Conservation (phyloP, 2,113 vertebrate genomes). For the Synodontis membranacea region DNA sequence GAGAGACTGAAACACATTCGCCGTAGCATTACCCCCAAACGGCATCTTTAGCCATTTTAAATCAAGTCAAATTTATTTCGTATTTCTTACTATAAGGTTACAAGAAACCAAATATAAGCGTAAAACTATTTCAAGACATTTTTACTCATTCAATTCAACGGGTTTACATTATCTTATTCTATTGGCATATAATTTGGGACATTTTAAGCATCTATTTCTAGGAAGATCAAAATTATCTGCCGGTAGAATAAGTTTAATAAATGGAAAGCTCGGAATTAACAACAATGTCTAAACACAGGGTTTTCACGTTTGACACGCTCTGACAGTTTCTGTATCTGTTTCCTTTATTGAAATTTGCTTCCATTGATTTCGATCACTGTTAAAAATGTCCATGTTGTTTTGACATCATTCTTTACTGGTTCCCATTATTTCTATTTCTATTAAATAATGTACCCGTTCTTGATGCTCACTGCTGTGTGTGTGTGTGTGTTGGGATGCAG, state of each 20-base stretch:
- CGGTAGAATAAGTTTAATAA: background rate
- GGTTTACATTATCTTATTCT: background rate
- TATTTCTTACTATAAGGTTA: background rate
- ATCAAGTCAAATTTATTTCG: too few species aligned
- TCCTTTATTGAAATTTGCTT: background rate
- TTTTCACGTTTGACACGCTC: too few species aligned
- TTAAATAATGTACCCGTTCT: background rate
- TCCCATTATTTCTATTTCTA: background rate
- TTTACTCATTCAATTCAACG: background rate
- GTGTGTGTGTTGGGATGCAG: slow-evolving; percentile 63
- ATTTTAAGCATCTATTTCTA: background rate
- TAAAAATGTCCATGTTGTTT: background rate
- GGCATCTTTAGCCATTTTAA: background rate
- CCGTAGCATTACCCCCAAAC: background rate
- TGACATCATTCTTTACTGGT: background rate
- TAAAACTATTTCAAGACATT: background rate
- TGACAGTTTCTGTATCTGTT: too few species aligned
- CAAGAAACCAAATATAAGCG: background rate
- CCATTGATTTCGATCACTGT: background rate
- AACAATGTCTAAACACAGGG: background rate
- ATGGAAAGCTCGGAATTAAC: too few species aligned
- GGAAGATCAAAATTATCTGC: background rate
- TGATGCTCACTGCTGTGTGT: background rate
- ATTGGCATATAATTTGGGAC: background rate
- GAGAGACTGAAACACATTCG: background rate